Conservation (phyloP, 2,888 invertebrate species). For the Caenorhabditis plicata region DNA sequence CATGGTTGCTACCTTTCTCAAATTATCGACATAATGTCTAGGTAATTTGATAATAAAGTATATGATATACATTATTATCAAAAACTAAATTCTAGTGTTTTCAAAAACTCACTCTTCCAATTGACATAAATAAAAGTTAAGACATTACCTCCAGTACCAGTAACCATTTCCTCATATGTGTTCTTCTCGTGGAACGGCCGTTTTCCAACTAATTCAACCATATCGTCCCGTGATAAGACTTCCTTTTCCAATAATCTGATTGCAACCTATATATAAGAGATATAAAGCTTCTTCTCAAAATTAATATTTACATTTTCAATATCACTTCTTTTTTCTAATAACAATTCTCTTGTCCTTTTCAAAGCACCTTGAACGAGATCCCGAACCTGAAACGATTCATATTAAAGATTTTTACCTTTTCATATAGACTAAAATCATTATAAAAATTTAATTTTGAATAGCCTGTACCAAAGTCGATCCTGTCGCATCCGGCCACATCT, state of each 20-base stretch:
- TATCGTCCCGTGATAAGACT: conserved; percentile 89
- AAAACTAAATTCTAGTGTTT: background rate
- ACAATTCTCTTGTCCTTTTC: conserved; percentile 77
- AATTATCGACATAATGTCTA: too few species aligned
- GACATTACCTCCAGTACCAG: conserved; percentile 76
- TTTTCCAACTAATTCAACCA: conserved; percentile 90
- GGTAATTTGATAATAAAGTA: background rate
- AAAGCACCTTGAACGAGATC: conserved; percentile 79
- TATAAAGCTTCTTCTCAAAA: background rate
- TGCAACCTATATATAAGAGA: conserved; percentile 75
- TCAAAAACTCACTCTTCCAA: background rate
- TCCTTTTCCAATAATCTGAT: conserved; percentile 88
- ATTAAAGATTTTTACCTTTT: too few species aligned
- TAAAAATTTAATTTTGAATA: too few species aligned
- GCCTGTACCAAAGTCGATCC: too few species aligned
- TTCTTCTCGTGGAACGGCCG: conserved; percentile 97
- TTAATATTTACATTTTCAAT: conserved; percentile 76
- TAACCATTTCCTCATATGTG: conserved; percentile 98
- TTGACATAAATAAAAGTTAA: background rate
- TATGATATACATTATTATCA: background rate
- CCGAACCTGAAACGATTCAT: conserved; percentile 72
- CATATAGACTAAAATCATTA: too few species aligned
- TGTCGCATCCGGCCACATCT: too few species aligned
- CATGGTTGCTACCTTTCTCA: too few species aligned
- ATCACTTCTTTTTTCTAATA: conserved; percentile 80